phyloP scores from a whole-genome alignment of 2,888 invertebrate genomes.

The Clistopyga incitator region DNA sequence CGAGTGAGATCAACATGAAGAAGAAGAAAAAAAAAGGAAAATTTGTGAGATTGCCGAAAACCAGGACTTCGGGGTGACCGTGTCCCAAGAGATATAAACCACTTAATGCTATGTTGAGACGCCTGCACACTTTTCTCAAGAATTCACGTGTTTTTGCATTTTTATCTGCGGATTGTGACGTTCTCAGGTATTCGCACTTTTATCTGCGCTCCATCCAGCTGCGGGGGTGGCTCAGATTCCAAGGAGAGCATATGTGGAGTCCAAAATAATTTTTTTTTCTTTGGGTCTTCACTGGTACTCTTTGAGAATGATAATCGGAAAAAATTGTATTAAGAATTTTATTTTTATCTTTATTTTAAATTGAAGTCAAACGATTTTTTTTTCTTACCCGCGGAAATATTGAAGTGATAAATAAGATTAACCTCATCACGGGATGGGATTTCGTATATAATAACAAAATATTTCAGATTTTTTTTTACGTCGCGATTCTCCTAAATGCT shows the following conservation, averaged over 20 bases:
- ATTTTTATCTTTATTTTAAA: too few species aligned
- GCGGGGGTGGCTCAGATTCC: slow-evolving; percentile 15
- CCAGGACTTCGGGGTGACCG: slow-evolving; percentile 37
- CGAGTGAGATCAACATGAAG: slow-evolving; percentile 18
- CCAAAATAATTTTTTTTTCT: background rate
- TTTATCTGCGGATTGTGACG: slow-evolving; percentile 12
- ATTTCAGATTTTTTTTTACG: too few species aligned
- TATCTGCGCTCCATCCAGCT: slow-evolving; percentile 3
- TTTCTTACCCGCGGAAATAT: too few species aligned
- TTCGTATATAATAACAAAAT: too few species aligned
- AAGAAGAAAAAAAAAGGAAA: slow-evolving; percentile 46
- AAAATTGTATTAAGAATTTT: too few species aligned
- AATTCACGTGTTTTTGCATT: slow-evolving; percentile 51
- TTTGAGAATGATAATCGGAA: too few species aligned
- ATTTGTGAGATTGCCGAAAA: slow-evolving; percentile 67
- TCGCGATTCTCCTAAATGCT: too few species aligned
- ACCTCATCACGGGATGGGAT: too few species aligned
- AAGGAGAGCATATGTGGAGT: background rate
- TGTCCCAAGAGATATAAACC: slow-evolving; percentile 48
- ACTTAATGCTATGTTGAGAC: slow-evolving; percentile 35
- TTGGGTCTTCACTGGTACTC: too few species aligned
- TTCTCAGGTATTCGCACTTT: background rate
- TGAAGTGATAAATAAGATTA: too few species aligned
- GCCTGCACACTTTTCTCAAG: slow-evolving; percentile 25
- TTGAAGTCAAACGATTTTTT: too few species aligned